Evolutionary conservation across 2,113 vertebrate species (phyloP).

Genomic region (Petrocephalus microphthalmus): DNA sequence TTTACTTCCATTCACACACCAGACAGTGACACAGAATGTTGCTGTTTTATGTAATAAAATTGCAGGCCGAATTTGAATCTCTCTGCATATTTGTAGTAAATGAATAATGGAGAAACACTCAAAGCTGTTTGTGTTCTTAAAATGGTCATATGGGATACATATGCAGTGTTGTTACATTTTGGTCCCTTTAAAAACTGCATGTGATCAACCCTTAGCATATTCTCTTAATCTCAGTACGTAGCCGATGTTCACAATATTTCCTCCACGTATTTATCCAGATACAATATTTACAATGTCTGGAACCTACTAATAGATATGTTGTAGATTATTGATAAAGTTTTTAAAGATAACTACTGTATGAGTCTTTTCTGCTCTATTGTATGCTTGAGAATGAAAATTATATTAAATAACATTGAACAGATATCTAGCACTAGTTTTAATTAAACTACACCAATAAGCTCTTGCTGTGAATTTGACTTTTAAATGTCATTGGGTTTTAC

Average conservation of each 20-base stretch:
- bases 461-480: not conserved
- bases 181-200: not conserved
- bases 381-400: constrained; percentile 4
- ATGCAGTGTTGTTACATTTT: not conserved
- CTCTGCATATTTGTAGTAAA: not conserved
- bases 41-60: not conserved
- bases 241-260: not conserved
- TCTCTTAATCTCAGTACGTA: not conserved
- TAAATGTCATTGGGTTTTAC: not conserved
- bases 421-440: not conserved
- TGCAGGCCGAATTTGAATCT: not conserved
- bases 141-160: not conserved
- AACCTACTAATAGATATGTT: not conserved
- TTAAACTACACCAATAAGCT: not conserved
- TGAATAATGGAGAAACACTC: no score
- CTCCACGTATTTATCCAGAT: not conserved
- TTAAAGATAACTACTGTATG: not conserved
- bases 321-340: not conserved
- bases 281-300: not conserved
- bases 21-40: not conserved
- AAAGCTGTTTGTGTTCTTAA: no score
- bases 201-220: not conserved
- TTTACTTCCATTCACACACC: not conserved
- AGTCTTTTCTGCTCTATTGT: not conserved
- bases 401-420: not conserved